Conservation (phyloP, 2,113 vertebrate species). For the Alligator sinensis region DNA sequence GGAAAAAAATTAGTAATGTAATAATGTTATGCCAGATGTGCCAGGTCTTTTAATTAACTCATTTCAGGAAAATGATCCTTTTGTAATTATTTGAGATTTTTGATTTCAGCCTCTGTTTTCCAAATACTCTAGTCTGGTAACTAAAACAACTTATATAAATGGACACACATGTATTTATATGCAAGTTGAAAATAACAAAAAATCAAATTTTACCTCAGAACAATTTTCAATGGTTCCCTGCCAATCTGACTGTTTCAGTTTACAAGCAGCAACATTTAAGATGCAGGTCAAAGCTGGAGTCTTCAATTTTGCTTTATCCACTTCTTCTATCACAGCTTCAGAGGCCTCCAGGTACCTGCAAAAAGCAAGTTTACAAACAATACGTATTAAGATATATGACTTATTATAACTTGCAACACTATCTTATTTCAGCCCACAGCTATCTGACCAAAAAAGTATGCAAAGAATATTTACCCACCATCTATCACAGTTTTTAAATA, state of each 20-base stretch:
- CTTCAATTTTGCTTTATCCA: conserved; percentile 84
- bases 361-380: conserved; percentile 17
- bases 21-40: not conserved
- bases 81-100: not conserved
- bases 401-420: not conserved
- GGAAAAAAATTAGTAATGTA: not conserved
- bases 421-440: not conserved
- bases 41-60: not conserved
- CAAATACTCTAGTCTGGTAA: not conserved
- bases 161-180: too few relatives aligned
- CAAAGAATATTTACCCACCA: not conserved
- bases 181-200: not conserved
- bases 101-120: not conserved
- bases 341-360: conserved; percentile 89
- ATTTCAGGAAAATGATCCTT: not conserved
- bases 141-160: too few relatives aligned
- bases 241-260: conserved; percentile 91
- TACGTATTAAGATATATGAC: not conserved
- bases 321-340: conserved; percentile 79
- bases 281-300: conserved; percentile 88
- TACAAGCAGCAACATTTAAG: conserved; percentile 93
- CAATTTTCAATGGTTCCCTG: conserved; percentile 92
- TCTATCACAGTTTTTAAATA: not conserved
- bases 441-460: rapidly evolving
- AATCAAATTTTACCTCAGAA: conserved; percentile 83